Base-by-base conservation (phyloP, 2,888 invertebrate genomes). In the Saturnia japonica region DNA sequence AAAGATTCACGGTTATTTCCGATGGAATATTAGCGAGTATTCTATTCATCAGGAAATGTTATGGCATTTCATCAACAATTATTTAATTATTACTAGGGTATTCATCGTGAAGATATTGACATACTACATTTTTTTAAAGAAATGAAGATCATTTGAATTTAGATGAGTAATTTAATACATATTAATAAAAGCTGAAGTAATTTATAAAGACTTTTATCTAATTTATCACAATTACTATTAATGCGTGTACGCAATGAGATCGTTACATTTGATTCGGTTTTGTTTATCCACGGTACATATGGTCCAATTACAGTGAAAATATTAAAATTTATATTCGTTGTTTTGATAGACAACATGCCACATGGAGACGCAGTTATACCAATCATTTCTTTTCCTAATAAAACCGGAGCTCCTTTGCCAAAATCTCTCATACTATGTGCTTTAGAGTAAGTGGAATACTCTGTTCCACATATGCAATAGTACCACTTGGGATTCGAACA, bases 401-500 rank as follows among this genome's bases (percentile, higher is more conserved):
- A 68, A 45, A 89, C 82, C 3, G 91, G 89, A 1, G 81, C 88
- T n/a, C 91, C 91, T 70, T 84, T 81, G 1, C 90, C 90, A 72
- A 91, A 91, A 66, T 83, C 76, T 0, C 75, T 71, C 6, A 76
- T 78, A 60, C 6, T 28, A 73, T 87, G 84, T 3, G 82, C 83
- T 62, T 67, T 79, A 1, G 64, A 68, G 47, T 70, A 68, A 9
- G 73, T 71, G 2, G 79, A 71, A 51, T 80, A 75, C 77, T 91
- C 88, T 28, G 80, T 75, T 43, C 91, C 91, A 72, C 91, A 91
- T 25, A 91, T 76, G 74, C 88, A 90, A 73, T 91, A 89, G 74
- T 87, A 87, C 90, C 90, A 91, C 73, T 85, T 87, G 0, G 90
- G 87, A 74, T 89, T 88, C 28, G 76, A 73, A 75, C 92, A 92